A percentile compares a stretch with the other conserved stretches of the same genome.
These are phyloP conservation scores for Temnothorax longispinosus DNA, from an alignment of 1,140 invertebrate species.

Conservation along the genomic window DNA sequence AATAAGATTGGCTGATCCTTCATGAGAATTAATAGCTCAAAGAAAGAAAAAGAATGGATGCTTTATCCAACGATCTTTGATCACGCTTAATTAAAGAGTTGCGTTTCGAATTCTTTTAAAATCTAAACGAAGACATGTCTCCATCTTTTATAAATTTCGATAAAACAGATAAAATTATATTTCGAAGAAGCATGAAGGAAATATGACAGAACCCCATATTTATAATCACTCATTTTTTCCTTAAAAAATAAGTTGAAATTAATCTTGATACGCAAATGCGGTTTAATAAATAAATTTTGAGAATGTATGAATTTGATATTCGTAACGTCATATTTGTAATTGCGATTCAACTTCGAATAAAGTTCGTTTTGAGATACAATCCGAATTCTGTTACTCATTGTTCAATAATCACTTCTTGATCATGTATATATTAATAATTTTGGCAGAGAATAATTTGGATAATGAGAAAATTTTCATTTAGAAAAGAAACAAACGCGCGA, in stretches of 20 bases:
- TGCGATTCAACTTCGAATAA: neutral
- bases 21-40: neutral
- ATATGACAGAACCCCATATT: neutral
- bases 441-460: neutral
- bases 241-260: neutral
- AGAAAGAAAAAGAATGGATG: neutral
- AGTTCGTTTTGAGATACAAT: neutral
- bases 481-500: slow-evolving; percentile 10
- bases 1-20: slow-evolving; percentile 21
- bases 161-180: neutral
- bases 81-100: slow-evolving; percentile 2
- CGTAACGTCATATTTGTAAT: neutral
- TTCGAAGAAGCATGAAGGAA: neutral
- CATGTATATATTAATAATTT: neutral
- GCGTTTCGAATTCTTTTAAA: neutral
- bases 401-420: neutral
- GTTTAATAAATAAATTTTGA: neutral
- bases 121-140: neutral
- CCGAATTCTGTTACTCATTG: neutral
- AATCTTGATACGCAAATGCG: neutral
- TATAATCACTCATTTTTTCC: neutral
- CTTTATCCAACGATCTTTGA: neutral
- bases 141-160: neutral
- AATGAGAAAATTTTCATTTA: neutral
- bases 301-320: neutral